Percentiles rank a stretch among this genome's conserved stretches.
Conservation (phyloP, 2,797 vertebrate genomes). For the Liasis olivaceus region DNA sequence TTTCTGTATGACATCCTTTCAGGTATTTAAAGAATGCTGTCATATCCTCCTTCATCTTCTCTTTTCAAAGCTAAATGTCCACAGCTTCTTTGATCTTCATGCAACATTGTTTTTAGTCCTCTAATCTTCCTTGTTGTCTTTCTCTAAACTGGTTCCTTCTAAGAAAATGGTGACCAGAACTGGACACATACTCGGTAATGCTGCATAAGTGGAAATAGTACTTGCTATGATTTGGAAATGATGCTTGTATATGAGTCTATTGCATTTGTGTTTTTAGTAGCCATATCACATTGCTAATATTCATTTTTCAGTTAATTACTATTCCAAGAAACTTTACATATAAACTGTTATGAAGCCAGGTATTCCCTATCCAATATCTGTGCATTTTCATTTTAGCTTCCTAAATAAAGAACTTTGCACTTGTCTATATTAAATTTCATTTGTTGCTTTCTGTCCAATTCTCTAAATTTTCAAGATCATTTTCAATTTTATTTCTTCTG, state of each 20-base stretch:
- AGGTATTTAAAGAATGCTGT: not conserved
- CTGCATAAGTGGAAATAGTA: not conserved
- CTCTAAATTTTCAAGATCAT: not conserved
- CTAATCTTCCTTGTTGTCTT: not conserved
- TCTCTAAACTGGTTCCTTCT: not conserved
- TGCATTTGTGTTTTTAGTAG: not conserved
- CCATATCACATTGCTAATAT: not conserved
- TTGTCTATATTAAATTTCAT: not conserved
- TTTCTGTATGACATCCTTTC: not conserved
- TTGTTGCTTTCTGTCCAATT: not conserved
- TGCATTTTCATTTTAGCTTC: not conserved
- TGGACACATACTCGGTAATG: not conserved
- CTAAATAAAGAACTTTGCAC: not conserved
- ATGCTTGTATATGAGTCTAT: not conserved
- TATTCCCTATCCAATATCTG: not conserved
- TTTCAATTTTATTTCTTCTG: not conserved
- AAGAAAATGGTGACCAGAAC: not conserved
- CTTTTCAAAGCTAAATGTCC: not conserved
- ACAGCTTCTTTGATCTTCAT: not conserved
- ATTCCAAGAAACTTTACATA: not conserved
- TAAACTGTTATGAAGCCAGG: not conserved
- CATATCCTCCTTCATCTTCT: not conserved
- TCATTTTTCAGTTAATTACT: not conserved
- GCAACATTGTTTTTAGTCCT: not conserved
- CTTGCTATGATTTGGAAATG: not conserved